phyloP scores from a whole-genome alignment of 2,888 invertebrate species.

The Pomacea canaliculata region DNA sequence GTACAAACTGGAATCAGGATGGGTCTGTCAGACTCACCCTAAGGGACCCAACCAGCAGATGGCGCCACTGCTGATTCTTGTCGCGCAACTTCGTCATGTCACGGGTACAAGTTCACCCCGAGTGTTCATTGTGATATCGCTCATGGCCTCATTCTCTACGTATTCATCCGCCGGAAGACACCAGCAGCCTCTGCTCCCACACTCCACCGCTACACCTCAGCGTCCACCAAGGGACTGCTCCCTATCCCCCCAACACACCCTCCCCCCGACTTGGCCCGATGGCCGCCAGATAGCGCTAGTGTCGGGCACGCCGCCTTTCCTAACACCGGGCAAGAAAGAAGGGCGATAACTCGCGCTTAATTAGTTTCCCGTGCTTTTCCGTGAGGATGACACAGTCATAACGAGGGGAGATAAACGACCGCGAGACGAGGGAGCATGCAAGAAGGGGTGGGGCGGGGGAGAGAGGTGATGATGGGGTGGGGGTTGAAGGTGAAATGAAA shows the following conservation, averaged over 20 bases:
- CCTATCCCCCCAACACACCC: not conserved
- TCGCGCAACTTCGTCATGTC: too few relatives aligned
- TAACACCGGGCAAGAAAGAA: not conserved
- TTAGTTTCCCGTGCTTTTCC: conserved; percentile 16
- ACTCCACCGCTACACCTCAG: too few relatives aligned
- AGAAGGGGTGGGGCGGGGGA: not conserved
- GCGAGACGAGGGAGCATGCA: not conserved
- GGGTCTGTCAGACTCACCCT: too few relatives aligned
- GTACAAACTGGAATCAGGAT: too few relatives aligned
- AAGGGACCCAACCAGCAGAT: too few relatives aligned
- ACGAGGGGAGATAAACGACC: too few relatives aligned
- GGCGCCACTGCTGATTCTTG: too few relatives aligned
- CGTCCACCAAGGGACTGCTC: too few relatives aligned
- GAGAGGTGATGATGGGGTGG: not conserved
- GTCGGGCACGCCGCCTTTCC: conserved; percentile 20
- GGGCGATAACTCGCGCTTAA: conserved; percentile 18
- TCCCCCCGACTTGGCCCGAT: conserved; percentile 7
- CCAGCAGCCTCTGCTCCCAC: too few relatives aligned
- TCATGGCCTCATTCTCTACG: not conserved
- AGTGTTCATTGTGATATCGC: too few relatives aligned
- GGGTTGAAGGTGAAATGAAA: not conserved
- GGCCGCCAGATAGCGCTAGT: conserved; percentile 23
- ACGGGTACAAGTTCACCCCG: too few relatives aligned
- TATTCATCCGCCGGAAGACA: too few relatives aligned
- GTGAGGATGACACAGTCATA: conserved; percentile 9